A percentile compares a stretch with the other conserved stretches of the same genome.
Conservation (phyloP, 2,113 vertebrate species). For the Xiphorhynchus elegans region DNA sequence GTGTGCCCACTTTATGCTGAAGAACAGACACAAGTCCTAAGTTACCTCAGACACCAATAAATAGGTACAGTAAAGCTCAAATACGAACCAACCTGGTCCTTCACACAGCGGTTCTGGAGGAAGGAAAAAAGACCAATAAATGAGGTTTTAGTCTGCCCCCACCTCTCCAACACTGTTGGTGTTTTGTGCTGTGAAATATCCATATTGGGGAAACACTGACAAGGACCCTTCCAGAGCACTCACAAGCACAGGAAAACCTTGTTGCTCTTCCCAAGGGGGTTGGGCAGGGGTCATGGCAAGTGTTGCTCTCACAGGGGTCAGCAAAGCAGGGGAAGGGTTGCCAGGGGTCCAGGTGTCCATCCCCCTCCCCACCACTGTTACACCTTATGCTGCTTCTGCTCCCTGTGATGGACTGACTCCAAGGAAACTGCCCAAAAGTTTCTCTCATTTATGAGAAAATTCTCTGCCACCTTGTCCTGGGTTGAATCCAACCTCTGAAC, state of each 20-base stretch:
- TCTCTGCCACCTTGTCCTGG: background rate
- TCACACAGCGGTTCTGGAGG: background rate
- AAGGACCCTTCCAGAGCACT: background rate
- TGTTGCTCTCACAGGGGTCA: background rate
- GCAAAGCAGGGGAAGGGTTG: background rate
- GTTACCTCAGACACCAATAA: background rate
- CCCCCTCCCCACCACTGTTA: fast-evolving
- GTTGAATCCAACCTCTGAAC: background rate
- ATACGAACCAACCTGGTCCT: background rate
- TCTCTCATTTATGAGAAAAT: background rate
- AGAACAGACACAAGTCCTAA: background rate
- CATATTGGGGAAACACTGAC: background rate
- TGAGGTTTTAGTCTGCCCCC: background rate
- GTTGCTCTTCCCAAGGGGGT: background rate
- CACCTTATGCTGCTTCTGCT: background rate
- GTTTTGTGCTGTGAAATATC: background rate
- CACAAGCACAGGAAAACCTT: background rate
- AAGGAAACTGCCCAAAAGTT: background rate
- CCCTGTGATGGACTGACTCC: no score
- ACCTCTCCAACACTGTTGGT: fast-evolving
- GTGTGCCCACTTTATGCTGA: background rate
- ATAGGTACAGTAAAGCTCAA: background rate
- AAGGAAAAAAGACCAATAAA: background rate
- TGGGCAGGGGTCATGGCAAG: no score
- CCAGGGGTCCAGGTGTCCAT: background rate